phyloP scores from a whole-genome alignment of 1,140 invertebrate genomes.

The Bombus superbus region DNA sequence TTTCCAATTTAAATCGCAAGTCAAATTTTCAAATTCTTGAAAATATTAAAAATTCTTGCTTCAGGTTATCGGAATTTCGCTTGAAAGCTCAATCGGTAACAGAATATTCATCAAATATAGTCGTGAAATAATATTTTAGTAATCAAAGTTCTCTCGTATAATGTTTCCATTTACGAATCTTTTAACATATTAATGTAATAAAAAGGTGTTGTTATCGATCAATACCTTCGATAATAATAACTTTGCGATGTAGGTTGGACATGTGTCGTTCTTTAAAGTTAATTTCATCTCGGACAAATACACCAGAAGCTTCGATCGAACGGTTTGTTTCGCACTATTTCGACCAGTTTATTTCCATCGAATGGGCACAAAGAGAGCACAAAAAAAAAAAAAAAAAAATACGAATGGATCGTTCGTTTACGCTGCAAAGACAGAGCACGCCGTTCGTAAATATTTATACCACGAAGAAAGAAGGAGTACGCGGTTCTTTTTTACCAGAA shows the following conservation, averaged over 20 bases:
- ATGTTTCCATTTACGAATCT: no score
- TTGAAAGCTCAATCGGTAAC: neutral
- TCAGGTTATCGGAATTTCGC: no score
- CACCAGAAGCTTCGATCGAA: neutral
- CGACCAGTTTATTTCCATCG: neutral
- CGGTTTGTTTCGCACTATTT: neutral
- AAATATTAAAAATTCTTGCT: no score
- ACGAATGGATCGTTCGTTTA: neutral
- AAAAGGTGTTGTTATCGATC: neutral
- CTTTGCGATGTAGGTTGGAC: neutral
- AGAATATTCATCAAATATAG: neutral
- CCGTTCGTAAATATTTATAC: constrained; percentile 7
- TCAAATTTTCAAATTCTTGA: no score
- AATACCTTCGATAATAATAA: neutral
- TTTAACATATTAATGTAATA: neutral
- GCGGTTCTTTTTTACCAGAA: neutral
- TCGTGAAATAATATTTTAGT: neutral
- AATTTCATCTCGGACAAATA: neutral
- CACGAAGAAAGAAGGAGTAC: neutral
- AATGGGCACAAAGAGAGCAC: neutral
- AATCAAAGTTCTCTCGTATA: no score
- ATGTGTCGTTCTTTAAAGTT: neutral
- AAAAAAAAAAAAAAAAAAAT: neutral
- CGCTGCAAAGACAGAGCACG: neutral
- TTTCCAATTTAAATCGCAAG: no score